A percentile compares a stretch with the other conserved stretches of the same genome.
Evolutionary conservation across 2,888 invertebrate genomes (phyloP).

Genomic region (Itoplectis maculator): DNA sequence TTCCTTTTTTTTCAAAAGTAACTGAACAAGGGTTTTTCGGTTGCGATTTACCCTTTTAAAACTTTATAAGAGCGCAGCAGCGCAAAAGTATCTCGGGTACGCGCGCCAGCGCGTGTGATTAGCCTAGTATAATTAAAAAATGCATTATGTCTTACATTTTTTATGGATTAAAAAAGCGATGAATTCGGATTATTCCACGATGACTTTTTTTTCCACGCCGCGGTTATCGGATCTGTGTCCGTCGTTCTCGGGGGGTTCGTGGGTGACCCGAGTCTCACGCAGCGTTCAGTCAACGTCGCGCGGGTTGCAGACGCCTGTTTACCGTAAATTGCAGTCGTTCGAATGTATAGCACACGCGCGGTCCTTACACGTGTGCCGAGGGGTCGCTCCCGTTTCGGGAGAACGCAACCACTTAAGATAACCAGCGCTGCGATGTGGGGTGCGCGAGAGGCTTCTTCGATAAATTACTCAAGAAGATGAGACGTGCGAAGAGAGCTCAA

Average conservation of each 20-base stretch:
- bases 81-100: no score
- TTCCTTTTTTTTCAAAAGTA: no score
- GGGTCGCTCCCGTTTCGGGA: conserved; percentile 28
- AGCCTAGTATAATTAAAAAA: no score
- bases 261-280: conserved; percentile 24
- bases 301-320: conserved; percentile 50
- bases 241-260: neutral
- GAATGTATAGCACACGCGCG: conserved; percentile 12
- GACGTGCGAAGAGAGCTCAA: conserved; percentile 33
- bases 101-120: no score
- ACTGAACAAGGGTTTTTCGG: no score
- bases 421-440: conserved; percentile 78
- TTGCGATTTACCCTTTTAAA: no score
- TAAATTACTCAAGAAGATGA: conserved; percentile 71
- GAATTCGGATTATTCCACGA: neutral
- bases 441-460: conserved; percentile 69
- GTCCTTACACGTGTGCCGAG: conserved; percentile 24
- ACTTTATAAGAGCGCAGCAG: no score
- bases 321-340: conserved; percentile 24
- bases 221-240: neutral
- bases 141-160: no score
- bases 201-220: neutral
- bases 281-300: conserved; percentile 80
- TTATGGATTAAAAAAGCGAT: neutral
- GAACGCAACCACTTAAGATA: conserved; percentile 78